Conservation (phyloP, 2,888 invertebrate genomes). For the Pristionchus fissidentatus region DNA sequence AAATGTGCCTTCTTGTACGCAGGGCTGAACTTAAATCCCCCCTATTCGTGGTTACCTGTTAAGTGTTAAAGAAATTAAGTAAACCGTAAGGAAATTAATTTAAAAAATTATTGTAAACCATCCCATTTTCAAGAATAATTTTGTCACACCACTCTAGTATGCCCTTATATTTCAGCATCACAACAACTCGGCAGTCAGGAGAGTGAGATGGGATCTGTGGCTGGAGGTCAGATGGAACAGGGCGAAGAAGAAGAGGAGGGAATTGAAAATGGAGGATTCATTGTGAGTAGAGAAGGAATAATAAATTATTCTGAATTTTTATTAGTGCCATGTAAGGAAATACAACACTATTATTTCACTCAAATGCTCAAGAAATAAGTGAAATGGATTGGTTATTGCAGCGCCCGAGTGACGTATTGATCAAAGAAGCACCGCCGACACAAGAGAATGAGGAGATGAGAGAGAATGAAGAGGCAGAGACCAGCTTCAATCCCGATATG, state of each 20-base stretch:
- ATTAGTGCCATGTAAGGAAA: neutral
- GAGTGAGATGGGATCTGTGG: neutral
- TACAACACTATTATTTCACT: no score
- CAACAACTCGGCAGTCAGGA: slow-evolving; percentile 10
- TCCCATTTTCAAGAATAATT: no score
- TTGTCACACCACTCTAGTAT: no score
- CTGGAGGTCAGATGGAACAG: neutral
- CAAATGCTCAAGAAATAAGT: no score
- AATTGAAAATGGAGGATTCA: neutral
- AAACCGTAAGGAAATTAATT: no score
- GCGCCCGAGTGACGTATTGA: neutral
- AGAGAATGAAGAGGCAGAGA: slow-evolving; percentile 10
- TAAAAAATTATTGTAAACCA: no score
- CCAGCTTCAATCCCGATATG: slow-evolving; percentile 33
- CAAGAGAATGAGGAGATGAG: neutral
- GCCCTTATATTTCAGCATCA: neutral
- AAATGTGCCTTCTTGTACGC: no score
- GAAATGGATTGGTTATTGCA: neutral
- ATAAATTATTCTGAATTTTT: no score
- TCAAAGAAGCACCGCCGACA: neutral
- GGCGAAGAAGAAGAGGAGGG: neutral
- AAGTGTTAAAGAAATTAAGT: no score
- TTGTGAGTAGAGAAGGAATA: no score
- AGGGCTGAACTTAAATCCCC: no score
- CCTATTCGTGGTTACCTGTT: no score